Evolutionary conservation across 2,797 vertebrate species (phyloP).

Genomic region (Sebastes paucispinis): DNA sequence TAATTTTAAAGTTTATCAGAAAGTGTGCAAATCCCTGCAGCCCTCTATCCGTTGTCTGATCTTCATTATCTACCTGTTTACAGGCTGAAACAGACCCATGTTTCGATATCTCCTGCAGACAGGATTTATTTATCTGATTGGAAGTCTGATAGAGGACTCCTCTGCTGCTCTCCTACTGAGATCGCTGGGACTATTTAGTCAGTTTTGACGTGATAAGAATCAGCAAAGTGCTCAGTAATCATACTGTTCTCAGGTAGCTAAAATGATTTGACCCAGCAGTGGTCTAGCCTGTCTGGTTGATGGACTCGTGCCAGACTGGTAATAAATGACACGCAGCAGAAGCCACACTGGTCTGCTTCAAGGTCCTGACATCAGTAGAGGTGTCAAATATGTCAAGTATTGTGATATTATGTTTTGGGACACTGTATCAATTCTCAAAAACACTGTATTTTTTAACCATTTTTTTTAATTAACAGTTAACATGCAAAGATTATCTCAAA

Average conservation of each 20-base stretch:
- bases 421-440: no score
- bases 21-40: background rate
- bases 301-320: background rate
- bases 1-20: background rate
- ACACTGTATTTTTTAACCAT: no score
- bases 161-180: slow-evolving; percentile 15
- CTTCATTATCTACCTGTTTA: background rate
- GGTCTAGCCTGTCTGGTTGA: background rate
- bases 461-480: no score
- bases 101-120: background rate
- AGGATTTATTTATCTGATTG: slow-evolving; percentile 26
- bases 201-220: slow-evolving; percentile 40
- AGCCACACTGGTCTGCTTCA: no score
- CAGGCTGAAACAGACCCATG: background rate
- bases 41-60: background rate
- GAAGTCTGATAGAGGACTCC: slow-evolving; percentile 14
- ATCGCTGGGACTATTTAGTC: slow-evolving; percentile 55
- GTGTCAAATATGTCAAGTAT: no score
- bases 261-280: slow-evolving; percentile 9
- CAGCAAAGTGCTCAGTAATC: slow-evolving; percentile 22
- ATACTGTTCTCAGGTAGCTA: background rate
- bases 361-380: no score
- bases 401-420: no score
- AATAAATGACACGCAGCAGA: background rate
- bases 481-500: no score